A percentile compares a stretch with the other conserved stretches of the same genome.
Evolutionary conservation across 2,113 vertebrate species (phyloP).

Genomic region (Colius striatus): DNA sequence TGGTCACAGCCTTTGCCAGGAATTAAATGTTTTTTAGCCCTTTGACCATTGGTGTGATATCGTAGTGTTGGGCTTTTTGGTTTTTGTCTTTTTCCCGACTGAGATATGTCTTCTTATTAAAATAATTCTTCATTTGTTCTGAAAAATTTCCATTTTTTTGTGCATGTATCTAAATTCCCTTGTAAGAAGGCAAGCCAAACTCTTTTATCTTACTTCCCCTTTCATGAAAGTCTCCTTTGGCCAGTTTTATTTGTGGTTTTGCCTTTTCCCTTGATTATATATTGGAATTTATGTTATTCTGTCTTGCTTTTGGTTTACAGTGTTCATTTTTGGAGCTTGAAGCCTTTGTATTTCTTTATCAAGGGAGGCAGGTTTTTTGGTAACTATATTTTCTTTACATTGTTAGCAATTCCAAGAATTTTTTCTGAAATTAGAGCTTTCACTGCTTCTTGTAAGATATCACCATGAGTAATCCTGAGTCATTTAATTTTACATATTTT

Average conservation of each 20-base stretch:
- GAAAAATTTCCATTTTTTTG: conserved; percentile 6
- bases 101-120: background rate
- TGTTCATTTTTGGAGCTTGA: background rate
- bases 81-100: background rate
- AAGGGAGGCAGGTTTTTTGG: background rate
- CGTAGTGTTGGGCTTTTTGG: background rate
- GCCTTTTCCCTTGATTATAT: background rate
- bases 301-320: background rate
- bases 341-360: conserved; percentile 4
- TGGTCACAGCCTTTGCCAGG: background rate
- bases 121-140: conserved; percentile 8
- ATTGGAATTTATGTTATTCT: conserved; percentile 11
- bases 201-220: conserved; percentile 13
- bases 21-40: background rate
- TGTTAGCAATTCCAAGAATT: background rate
- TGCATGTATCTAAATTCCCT: background rate
- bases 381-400: background rate
- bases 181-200: background rate
- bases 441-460: background rate
- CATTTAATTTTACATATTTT: conserved; percentile 47
- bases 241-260: conserved; percentile 24
- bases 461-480: conserved; percentile 60
- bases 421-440: background rate
- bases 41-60: background rate
- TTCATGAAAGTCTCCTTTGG: conserved; percentile 35